Base-by-base conservation (phyloP, 2,888 invertebrate species). In the Idaea aversata region DNA sequence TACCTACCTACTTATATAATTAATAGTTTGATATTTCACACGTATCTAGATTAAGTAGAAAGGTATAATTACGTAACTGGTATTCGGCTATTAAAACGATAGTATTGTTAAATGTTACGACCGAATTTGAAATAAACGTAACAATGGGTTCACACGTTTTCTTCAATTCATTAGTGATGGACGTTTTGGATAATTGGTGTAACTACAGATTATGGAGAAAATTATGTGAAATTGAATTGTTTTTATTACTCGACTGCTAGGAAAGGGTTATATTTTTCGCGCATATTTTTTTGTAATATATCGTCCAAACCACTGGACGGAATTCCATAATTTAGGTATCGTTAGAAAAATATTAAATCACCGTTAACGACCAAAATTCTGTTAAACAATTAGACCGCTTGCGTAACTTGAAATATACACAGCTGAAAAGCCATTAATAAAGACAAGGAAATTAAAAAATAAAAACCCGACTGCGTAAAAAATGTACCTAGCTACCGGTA, bases 11-110 rank as follows among this genome's bases (percentile, higher is more conserved):
- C 4, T 47, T 47, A 47, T 16, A n/a, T 15, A 58, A 58, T 58
- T 58, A 6, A 16, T 58, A 58, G 59, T 59, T 59, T 15, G 15
- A 64, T 71, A 72, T 73, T 73, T 75, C 76, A 67, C 77, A 77
- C 70, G 67, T 61, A 62, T 65, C 15, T 58, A 69, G 69, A 72
- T 68, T 67, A 61, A 59, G 36, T 62, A 66, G 58, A 80, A 78
- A 81, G 73, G 72, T 66, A 67, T 34, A 67, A 64, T 80, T 78
- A 73, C 64, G 66, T 76, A 75, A 77, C 59, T 25, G 58, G 61
- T 63, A 65, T 57, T 57, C 61, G 66, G 65, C 67, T 64, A 70
- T 63, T 66, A 65, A 63, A 71, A 58, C 65, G 47, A 64, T 65
- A 73, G 70, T 72, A 71, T 70, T 68, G 47, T 47, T 13, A 36